phyloP scores from a whole-genome alignment of 2,797 vertebrate genomes.

The Astyanax mexicanus region DNA sequence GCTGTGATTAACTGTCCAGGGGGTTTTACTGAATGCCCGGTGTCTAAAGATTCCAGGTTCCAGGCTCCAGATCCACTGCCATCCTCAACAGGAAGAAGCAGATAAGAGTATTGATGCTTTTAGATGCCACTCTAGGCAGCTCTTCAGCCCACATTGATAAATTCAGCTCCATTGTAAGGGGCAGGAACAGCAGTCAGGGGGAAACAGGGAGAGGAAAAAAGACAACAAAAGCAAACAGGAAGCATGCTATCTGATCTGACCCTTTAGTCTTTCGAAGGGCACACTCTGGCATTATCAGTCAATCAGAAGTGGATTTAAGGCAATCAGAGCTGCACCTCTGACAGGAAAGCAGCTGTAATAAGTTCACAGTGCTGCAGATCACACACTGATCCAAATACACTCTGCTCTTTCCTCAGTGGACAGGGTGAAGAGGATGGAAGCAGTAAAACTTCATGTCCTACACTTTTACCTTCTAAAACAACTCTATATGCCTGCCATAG shows the following conservation, averaged over 20 bases:
- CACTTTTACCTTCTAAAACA: conserved; percentile 39
- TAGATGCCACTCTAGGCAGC: background rate
- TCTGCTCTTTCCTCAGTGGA: background rate
- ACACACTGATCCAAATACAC: conserved; percentile 11
- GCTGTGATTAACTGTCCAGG: too few relatives aligned
- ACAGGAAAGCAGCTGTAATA: conserved; percentile 61
- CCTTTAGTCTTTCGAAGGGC: conserved; percentile 7
- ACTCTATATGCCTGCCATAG: conserved; percentile 45
- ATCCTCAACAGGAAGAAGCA: too few relatives aligned
- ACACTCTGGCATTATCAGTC: conserved; percentile 58
- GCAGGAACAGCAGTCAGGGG: background rate
- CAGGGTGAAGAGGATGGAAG: background rate
- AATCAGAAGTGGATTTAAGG: conserved; percentile 60
- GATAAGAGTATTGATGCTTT: too few relatives aligned
- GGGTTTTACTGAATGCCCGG: too few relatives aligned
- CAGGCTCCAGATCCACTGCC: too few relatives aligned
- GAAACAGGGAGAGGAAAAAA: background rate
- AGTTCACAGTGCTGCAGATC: conserved; percentile 53
- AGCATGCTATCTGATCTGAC: background rate
- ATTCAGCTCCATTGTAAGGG: too few relatives aligned
- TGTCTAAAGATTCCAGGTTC: too few relatives aligned
- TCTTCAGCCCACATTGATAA: background rate
- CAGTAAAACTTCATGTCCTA: conserved; percentile 13
- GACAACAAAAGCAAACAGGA: background rate
- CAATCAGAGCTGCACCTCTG: conserved; percentile 57